phyloP scores from a whole-genome alignment of 2,113 vertebrate species.

The Mirounga angustirostris region DNA sequence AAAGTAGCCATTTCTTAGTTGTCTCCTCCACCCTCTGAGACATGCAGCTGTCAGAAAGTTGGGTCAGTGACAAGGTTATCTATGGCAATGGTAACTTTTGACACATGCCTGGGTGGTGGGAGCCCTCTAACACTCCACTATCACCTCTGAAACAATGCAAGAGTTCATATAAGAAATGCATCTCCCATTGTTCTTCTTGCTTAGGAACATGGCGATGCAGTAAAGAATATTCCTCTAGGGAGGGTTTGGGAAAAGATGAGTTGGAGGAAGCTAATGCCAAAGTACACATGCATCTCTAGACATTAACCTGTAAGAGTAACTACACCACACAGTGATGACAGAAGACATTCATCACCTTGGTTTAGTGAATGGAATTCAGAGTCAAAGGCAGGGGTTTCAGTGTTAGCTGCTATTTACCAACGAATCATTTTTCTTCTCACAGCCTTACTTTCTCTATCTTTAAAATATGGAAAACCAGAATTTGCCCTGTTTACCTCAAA shows the following conservation, averaged over 20 bases:
- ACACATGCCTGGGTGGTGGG: not conserved
- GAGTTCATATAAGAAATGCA: not conserved
- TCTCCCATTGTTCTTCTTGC: not conserved
- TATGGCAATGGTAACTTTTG: not conserved
- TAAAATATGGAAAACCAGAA: not conserved
- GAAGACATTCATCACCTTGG: not conserved
- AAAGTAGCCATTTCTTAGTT: not conserved
- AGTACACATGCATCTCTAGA: not conserved
- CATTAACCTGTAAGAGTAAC: not conserved
- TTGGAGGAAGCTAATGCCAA: not conserved
- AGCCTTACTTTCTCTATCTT: not conserved
- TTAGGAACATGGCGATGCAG: not conserved
- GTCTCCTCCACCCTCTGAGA: not conserved
- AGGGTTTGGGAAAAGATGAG: not conserved
- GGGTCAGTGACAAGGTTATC: not conserved
- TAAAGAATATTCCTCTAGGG: not conserved
- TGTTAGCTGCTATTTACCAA: not conserved
- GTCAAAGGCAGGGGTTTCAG: not conserved
- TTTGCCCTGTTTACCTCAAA: not conserved
- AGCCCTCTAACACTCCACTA: not conserved
- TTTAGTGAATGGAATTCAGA: not conserved
- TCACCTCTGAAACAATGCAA: not conserved
- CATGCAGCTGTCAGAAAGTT: not conserved
- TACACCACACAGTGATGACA: not conserved
- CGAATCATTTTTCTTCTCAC: not conserved